These are phyloP conservation scores for Phainopepla nitens DNA, from an alignment of 2,113 vertebrate genomes.

Conservation along the genomic window DNA sequence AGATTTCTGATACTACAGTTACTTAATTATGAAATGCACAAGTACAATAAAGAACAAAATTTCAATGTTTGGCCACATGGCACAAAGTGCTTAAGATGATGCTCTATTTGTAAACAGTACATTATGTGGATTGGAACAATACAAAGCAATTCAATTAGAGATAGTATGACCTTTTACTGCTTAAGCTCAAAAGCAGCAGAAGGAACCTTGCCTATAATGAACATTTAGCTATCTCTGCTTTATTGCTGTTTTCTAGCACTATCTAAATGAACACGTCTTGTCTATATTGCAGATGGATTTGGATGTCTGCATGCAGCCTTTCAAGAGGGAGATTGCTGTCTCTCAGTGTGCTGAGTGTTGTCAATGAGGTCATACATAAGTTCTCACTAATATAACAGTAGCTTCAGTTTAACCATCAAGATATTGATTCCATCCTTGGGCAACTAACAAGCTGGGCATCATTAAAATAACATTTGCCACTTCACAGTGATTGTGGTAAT, in stretches of 20 bases:
- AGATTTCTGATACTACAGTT: not conserved
- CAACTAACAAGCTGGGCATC: not conserved
- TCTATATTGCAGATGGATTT: conserved; percentile 12
- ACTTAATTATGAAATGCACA: conserved; percentile 3
- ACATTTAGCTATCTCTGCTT: not conserved
- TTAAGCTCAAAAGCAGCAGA: conserved; percentile 4
- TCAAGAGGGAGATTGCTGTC: not conserved
- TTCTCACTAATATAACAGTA: not conserved
- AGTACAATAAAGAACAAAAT: not conserved
- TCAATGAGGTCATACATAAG: conserved; percentile 1
- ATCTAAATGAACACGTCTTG: conserved; percentile 24
- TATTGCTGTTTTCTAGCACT: not conserved
- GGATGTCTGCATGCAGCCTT: not conserved
- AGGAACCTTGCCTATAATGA: not conserved
- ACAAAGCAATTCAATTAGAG: conserved; percentile 33
- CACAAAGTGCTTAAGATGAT: not conserved
- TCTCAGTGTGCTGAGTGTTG: not conserved
- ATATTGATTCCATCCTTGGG: conserved; percentile 9
- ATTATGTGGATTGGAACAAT: conserved; percentile 35
- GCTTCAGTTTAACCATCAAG: conserved; percentile 3
- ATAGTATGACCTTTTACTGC: conserved; percentile 7
- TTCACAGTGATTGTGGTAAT: not conserved
- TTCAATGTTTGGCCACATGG: not conserved
- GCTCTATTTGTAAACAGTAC: conserved; percentile 21
- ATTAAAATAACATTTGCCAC: conserved; percentile 31